Evolutionary conservation across 2,888 invertebrate genomes (phyloP), one percentile per base, ranked within the genome.

Genomic region (Sipha maydis): DNA sequence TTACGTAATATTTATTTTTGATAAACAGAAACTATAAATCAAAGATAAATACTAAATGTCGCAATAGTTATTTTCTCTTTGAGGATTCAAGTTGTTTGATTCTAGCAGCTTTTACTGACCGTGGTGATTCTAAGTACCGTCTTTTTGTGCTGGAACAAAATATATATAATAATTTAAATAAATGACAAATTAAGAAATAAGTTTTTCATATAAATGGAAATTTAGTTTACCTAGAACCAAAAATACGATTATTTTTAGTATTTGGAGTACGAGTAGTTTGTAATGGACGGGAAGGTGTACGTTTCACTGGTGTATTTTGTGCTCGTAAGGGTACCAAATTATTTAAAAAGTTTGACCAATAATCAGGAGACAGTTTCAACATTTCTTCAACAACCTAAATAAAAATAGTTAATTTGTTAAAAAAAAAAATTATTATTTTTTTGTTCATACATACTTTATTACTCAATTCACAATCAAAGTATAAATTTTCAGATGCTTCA

Each of bases 301-400:
- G 79, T 48, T 89, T 85, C 8, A 80, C 48, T 0, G 85, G 79
- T 19, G 85, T 80, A 61, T 88, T 88, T 75, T 88, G 88, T n/a
- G 75, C 31, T 28, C 88, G 82, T 19, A 80, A 5, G 19, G 75
- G 78, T 0, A 80, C 76, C n/a, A 89, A 80, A n/a, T 89, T 90
- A 48, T 94, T 94, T 54, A 95, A 93, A 92, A 95, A 95, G 91
- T 94, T 93, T 76, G 93, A 93, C 96, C 96, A 97, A 92, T 95
- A 97, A 91, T 95, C 95, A 0, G 94, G 93, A 0, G 96, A 95
- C 90, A 97, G 93, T 76, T 94, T 94, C 83, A 97, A 92, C 84
- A 97, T 92, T 79, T 94, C 92, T 91, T 95, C 95, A 94, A 96
- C 94, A 90, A 95, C 94, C 94, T 95, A 9, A 7, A 54, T 0